Evolutionary conservation across 1,140 invertebrate species (phyloP), one percentile per base, ranked within the genome.

Genomic region (Drosophila leontia): DNA sequence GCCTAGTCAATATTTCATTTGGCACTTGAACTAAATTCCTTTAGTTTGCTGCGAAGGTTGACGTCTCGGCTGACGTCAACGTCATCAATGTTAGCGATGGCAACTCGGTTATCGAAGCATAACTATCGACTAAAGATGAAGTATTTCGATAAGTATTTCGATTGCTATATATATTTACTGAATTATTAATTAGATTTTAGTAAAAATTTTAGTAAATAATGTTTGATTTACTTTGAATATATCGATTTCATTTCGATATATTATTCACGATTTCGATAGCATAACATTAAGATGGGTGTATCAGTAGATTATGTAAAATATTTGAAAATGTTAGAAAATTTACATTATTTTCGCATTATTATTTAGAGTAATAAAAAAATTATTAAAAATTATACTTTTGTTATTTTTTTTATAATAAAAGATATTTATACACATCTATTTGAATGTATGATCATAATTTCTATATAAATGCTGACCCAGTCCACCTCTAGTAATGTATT

Each of bases 11-110:
- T 90, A 90, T 90, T 90, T 90, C 82, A 85, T 91, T 90, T 90
- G 86, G 85, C 85, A 90, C 85, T 90, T 90, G 85, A 90, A 82
- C 85, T 79, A 90, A 90, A 90, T 90, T 91, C 85, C 90, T 90
- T 90, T 71, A 85, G 85, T 91, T 84, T 68, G 69, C 78, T 90
- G 78, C 81, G 75, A 78, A 78, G 76, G 76, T 78, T 78, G 75
- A 78, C 75, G 76, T 53, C 47, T 29, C 58, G 59, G 68, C 23
- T 45, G 45, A 62, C 51, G 39, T 35, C 58, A 62, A 56, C 58
- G 47, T 65, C 65, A 45, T 45, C 48, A 37, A 19, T 42, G 35
- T 11, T 51, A 72, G 57, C 57, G 29, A 37, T 50, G 26, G 29
- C 37, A 15, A 23, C 19, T 11, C 8, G 53, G 23, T 39, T 56